A percentile compares a stretch with the other conserved stretches of the same genome.
These are phyloP conservation scores for Microcebus jonahi DNA, from an alignment of 2,113 vertebrate species.

Conservation along the genomic window DNA sequence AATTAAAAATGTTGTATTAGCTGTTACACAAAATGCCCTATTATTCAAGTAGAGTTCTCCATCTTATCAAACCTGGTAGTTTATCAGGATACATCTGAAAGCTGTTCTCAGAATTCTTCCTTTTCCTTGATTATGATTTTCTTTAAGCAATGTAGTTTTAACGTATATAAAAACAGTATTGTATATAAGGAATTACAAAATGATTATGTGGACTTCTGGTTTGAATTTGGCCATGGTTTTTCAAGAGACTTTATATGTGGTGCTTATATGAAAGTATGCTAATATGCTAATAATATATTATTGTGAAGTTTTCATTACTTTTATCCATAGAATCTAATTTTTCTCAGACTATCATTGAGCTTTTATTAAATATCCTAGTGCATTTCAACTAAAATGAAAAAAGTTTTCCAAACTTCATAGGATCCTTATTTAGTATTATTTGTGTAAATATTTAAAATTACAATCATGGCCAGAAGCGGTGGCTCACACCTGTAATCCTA, in stretches of 20 bases:
- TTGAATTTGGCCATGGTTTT: conserved; percentile 26
- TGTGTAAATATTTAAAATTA: conserved; percentile 60
- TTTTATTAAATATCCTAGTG: conserved; percentile 62
- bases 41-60: conserved; percentile 36
- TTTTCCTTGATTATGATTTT: conserved; percentile 37
- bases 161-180: conserved; percentile 6
- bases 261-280: conserved; percentile 38
- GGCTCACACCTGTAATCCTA: too few relatives aligned
- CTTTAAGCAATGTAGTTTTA: conserved; percentile 16
- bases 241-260: conserved; percentile 30
- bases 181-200: conserved; percentile 41
- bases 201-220: neutral
- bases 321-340: conserved; percentile 30
- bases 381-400: conserved; percentile 55
- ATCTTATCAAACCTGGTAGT: conserved; percentile 1
- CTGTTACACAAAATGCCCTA: conserved; percentile 14
- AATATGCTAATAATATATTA: conserved; percentile 48
- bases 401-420: neutral
- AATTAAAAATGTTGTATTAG: conserved; percentile 39
- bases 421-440: conserved; percentile 60
- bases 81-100: conserved; percentile 51
- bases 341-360: conserved; percentile 7
- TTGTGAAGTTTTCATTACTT: conserved; percentile 54
- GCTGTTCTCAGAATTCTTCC: conserved; percentile 48
- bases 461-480: neutral